phyloP scores from a whole-genome alignment of 2,888 invertebrate genomes.

The Pristionchus entomophagus region DNA sequence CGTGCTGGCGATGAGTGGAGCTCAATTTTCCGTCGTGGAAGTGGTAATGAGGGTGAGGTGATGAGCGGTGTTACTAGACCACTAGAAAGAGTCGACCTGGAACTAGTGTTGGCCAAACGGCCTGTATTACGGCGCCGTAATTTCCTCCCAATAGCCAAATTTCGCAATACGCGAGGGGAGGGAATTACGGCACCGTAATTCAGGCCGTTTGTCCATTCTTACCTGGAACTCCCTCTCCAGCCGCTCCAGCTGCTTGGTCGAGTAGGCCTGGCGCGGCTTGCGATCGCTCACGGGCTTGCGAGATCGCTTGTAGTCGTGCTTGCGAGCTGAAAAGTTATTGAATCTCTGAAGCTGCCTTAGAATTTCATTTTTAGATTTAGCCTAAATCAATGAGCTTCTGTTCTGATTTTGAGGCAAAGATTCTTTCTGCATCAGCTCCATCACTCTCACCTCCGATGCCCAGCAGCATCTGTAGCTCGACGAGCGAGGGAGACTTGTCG shows the following conservation, averaged over 20 bases:
- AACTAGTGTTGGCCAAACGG: no score
- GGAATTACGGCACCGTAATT: no score
- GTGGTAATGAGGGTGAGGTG: no score
- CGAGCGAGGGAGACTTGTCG: constrained; percentile 63
- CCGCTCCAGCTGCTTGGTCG: constrained; percentile 91
- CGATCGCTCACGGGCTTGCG: constrained; percentile 91
- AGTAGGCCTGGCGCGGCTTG: constrained; percentile 96
- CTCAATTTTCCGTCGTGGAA: no score
- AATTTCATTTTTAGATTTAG: not conserved
- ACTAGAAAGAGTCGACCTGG: no score
- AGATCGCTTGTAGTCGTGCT: constrained; percentile 86
- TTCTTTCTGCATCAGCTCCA: no score
- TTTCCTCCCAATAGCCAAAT: no score
- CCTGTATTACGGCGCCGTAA: no score
- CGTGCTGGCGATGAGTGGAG: not conserved
- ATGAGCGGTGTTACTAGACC: no score
- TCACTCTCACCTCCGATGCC: constrained; percentile 66
- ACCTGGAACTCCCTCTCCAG: constrained; percentile 94
- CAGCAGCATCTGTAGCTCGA: constrained; percentile 74
- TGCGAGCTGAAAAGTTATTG: constrained; percentile 79
- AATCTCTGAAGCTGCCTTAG: not conserved
- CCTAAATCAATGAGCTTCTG: not conserved
- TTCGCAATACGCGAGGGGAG: no score
- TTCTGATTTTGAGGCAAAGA: not conserved
- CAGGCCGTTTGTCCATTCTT: no score